Evolutionary conservation across 2,113 vertebrate species (phyloP), one percentile per base, ranked within the genome.

Genomic region (Xiphorhynchus elegans): DNA sequence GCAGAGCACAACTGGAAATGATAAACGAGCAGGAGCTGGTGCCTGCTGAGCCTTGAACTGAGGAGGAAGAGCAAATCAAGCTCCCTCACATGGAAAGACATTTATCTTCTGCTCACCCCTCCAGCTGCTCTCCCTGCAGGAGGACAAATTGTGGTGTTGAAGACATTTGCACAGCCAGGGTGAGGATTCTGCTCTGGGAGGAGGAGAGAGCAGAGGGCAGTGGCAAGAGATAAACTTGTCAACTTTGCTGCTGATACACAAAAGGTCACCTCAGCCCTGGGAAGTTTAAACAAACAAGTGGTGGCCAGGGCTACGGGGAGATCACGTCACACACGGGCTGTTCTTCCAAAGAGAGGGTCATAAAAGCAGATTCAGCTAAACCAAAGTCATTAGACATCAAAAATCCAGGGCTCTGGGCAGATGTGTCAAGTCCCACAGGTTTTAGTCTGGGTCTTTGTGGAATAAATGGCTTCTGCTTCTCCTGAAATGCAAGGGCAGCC

Each of bases 221-320:
- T 69, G 84, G 46, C 29, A 16, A 62, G 70, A 93, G 90, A 96
- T 91, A 96, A 91, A 66, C 80, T 89, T 70, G 66, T 79, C 87
- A 66, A 3, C 87, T 91, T 89, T 31, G 55, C 37, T 42, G 75
- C 66, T 75, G 84, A 70, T 82, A 73, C 0, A 3, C 60, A 29
- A 69, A 86, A 95, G 80, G 84, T 93, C 93, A 83, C 31, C 42
- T 82, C 66, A 79, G 42, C 29, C 70, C 5, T 60, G 37, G 62
- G 80, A 75, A 79, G 75, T 52, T 93, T 39, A 83, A 89, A 78
- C 28, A 96, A 93, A 93, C 87, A 88, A 78, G 37, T 5, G 5
- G 26, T 78, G 90, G 42, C 76, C 84, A 62, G 60, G 70, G 66
- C 47, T 83, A 37, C 56, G 25, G 64, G 18, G 60, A 69, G 70